phyloP scores from a whole-genome alignment of 2,113 vertebrate species.

The Gobius niger region DNA sequence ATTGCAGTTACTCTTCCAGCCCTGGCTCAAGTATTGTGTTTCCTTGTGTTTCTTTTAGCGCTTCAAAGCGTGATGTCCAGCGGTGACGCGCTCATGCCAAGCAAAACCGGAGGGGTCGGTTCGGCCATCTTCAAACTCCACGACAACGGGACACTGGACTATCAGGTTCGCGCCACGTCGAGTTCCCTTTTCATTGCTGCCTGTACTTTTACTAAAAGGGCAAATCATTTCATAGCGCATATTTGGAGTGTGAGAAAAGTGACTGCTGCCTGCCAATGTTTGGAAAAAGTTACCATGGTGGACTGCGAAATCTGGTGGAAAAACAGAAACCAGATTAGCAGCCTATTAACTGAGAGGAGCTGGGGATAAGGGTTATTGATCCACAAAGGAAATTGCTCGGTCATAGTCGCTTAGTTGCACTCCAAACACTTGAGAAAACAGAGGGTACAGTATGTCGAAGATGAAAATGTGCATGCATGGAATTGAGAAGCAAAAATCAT shows the following conservation, averaged over 20 bases:
- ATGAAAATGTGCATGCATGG: too few species aligned
- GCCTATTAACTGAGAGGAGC: not conserved
- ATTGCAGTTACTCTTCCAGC: too few species aligned
- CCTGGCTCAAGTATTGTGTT: not conserved
- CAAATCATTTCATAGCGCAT: not conserved
- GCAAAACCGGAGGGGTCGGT: conserved; percentile 89
- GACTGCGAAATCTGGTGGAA: conserved; percentile 8
- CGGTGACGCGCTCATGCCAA: conserved; percentile 82
- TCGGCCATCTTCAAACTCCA: conserved; percentile 86
- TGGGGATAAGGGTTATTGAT: not conserved
- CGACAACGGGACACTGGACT: conserved; percentile 90
- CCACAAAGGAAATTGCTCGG: not conserved
- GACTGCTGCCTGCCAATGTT: not conserved
- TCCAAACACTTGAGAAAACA: conserved; percentile 1
- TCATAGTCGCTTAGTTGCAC: conserved; percentile 1
- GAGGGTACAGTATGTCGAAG: not conserved
- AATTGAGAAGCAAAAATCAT: too few species aligned
- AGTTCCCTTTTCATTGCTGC: too few species aligned
- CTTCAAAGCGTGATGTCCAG: conserved; percentile 94
- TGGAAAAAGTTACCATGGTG: conserved; percentile 2
- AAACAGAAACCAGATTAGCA: conserved; percentile 5
- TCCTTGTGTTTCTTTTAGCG: conserved; percentile 68
- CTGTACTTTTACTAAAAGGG: not conserved
- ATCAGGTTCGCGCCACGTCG: conserved; percentile 78
- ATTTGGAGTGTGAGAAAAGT: not conserved